Percentiles rank a stretch among this genome's conserved stretches.
Evolutionary conservation across 2,113 vertebrate species (phyloP).

Genomic region (Vidua chalybeata): DNA sequence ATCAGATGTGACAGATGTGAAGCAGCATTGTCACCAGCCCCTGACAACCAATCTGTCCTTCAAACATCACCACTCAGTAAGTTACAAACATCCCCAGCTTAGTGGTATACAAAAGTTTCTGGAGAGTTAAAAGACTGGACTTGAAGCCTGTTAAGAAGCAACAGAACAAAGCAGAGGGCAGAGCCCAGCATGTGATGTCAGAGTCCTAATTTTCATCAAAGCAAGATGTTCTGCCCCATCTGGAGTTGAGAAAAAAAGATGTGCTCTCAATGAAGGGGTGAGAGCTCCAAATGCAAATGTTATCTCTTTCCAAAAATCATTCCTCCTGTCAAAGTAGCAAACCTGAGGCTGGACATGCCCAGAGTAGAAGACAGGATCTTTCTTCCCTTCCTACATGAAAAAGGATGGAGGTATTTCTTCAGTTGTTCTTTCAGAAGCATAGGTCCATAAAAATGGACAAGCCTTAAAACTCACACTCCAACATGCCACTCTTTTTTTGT

Average conservation of each 20-base stretch:
- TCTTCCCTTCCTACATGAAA: neutral
- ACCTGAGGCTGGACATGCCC: neutral
- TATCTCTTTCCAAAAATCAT: neutral
- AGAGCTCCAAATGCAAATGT: neutral
- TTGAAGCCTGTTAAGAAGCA: neutral
- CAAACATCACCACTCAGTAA: neutral
- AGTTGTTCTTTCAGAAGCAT: neutral
- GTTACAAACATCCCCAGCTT: neutral
- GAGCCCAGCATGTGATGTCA: neutral
- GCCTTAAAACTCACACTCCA: neutral
- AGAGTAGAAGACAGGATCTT: neutral
- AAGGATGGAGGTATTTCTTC: neutral
- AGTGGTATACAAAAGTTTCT: neutral
- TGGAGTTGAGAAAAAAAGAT: neutral
- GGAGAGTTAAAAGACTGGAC: neutral
- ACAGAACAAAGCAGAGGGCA: neutral
- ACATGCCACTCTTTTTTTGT: neutral
- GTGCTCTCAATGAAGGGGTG: neutral
- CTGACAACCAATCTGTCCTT: neutral
- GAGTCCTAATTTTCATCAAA: neutral
- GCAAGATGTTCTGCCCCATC: neutral
- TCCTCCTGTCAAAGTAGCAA: neutral
- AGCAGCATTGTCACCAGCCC: neutral
- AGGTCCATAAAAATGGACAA: neutral
- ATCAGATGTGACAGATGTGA: neutral